Evolutionary conservation across 2,113 vertebrate genomes (phyloP), one percentile per base, ranked within the genome.

Genomic region (Pangasianodon gigas): DNA sequence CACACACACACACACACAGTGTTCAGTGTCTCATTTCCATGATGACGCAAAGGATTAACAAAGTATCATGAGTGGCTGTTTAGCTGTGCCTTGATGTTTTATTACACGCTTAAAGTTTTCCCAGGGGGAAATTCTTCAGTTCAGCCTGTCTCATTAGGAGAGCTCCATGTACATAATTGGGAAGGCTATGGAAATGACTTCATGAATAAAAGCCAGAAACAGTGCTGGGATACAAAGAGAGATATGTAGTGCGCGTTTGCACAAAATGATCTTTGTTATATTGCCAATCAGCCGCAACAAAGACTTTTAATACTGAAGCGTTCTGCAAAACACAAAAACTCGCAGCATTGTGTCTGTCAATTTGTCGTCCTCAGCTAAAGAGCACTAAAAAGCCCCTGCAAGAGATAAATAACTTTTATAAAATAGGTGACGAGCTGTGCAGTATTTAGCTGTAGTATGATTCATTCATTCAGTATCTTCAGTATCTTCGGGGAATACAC

Each of bases 91-190:
- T 37, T 90, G 88, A 93, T 91, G 75, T 80, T 92, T 90, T 91
- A 93, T 91, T 92, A 91, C 92, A 86, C 56, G 81, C 88, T 89
- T 85, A 85, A 81, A 90, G 74, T 62, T 89, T 89, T 88, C 90
- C 92, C 90, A 75, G 87, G 87, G 90, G 92, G 88, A 79, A 84
- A 58, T 71, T 62, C 69, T 82, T 77, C 46, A 87, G 60, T 85
- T 84, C 81, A 84, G 62, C 89, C 80, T 56, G 89, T 83, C 90
- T 92, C 88, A 89, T 91, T 92, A 92, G 75, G 65, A 67, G 32
- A 52, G 79, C 52, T 62, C 71, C 69, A 90, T 87, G 87, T 85
- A 90, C 65, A 83, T 92, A 92, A 92, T 91, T 92, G 86, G 84
- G 81, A 93, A 89, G 81, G 85, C 89, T 84, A 87, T 91, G 86